Evolutionary conservation across 2,113 vertebrate species (phyloP), one percentile per base, ranked within the genome.

Genomic region (Vidua macroura): DNA sequence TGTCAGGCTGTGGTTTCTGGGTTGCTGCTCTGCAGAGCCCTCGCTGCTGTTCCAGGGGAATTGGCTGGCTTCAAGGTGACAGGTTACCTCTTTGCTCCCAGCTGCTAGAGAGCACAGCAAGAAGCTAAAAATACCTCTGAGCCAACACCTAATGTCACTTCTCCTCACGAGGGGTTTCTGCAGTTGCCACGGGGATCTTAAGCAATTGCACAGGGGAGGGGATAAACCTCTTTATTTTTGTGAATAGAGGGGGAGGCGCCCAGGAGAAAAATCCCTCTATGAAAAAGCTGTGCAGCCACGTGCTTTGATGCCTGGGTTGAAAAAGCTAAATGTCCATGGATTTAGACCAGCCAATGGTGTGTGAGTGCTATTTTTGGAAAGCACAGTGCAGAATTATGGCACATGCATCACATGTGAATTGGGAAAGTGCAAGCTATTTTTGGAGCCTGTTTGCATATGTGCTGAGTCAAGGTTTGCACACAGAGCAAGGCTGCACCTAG

Each of bases 381-480:
- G 76, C 73, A 79, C 63, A 66, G 95, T 62, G 86, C 76, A 92
- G 86, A 96, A 92, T 82, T 96, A 69, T 14, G 58, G 86, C 93
- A 96, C 92, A 93, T 88, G 92, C 68, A 94, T 67, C 83, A 93
- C 94, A 95, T 94, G 90, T 92, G 93, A 96, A 96, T 78, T 83
- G 83, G 88, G 49, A 92, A 82, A 94, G 80, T n/a, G 86, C 64
- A 60, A 8, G 75, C 93, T 97, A 95, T 97, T 96, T 96, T 95
- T 86, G 90, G 95, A 94, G 49, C n/a, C 64, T 52, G n/a, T 92
- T 96, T 93, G 92, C 94, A 93, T 88, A 94, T 96, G 58, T 96
- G 96, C 96, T 97, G 95, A 97, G 93, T 95, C 96, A 96, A 94
- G 79, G 76, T 94, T 95, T 90, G 60, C 77, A 92, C 64, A 78